A percentile compares a stretch with the other conserved stretches of the same genome.
phyloP scores from a whole-genome alignment of 1,140 invertebrate species.

The Apis mellifera region Amel_HAv3.1 CM009940.2:12006001-12006500 shows the following conservation, averaged over 20 bases:
- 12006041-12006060: conserved; percentile 75
- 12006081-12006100: conserved; percentile 70
- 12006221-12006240: conserved; percentile 40
- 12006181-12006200: conserved; percentile 46
- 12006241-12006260: conserved; percentile 2
- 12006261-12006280: neutral
- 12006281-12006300: conserved; percentile 8
- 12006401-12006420: neutral
- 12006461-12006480: too few relatives aligned
- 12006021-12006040: conserved; percentile 80
- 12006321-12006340: neutral
- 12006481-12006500: neutral
- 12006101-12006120: neutral
- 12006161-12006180: neutral
- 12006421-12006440: neutral
- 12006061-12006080: conserved; percentile 75
- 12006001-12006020: conserved; percentile 80
- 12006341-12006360: neutral
- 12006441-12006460: neutral
- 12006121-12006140: conserved; percentile 8
- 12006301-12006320: neutral
- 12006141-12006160: conserved; percentile 20
- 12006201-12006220: conserved; percentile 65
- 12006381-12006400: neutral
- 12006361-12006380: neutral